Percentiles rank a stretch among this genome's conserved stretches.
phyloP scores from a whole-genome alignment of 2,797 vertebrate species.

The Lindbergichthys nudifrons region DNA sequence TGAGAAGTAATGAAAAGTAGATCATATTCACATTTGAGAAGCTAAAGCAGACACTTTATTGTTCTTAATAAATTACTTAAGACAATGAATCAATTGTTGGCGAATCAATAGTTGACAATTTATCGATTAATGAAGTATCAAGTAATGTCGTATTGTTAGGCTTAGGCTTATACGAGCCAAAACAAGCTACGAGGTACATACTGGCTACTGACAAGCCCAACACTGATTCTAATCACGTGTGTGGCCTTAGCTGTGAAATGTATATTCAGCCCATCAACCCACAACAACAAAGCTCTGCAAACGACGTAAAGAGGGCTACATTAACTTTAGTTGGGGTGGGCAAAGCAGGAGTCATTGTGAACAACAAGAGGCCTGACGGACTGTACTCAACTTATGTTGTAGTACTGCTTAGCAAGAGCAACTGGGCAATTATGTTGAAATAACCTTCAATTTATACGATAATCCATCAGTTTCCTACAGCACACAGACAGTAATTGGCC shows the following conservation, averaged over 20 bases:
- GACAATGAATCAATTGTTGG: no score
- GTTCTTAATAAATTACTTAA: no score
- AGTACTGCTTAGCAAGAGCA: constrained; percentile 41
- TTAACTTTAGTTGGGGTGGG: not conserved
- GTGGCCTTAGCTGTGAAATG: constrained; percentile 10
- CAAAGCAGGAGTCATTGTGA: not conserved
- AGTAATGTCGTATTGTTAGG: not conserved
- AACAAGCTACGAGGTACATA: not conserved
- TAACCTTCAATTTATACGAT: constrained; percentile 54
- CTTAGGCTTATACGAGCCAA: not conserved
- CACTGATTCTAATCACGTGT: constrained; percentile 25
- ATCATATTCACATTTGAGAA: no score
- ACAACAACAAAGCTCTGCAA: constrained; percentile 7
- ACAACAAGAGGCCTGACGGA: constrained; percentile 3
- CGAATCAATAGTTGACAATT: no score
- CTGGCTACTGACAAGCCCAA: constrained; percentile 9
- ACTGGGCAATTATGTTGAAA: constrained; percentile 53
- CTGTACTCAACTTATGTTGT: constrained; percentile 27
- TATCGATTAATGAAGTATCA: not conserved
- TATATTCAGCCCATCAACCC: not conserved
- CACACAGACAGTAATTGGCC: constrained; percentile 59
- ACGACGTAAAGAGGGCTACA: not conserved
- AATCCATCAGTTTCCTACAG: constrained; percentile 50
- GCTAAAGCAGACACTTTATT: no score
- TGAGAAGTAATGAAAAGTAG: no score